Evolutionary conservation across 2,888 invertebrate genomes (phyloP), one percentile per base, ranked within the genome.

Genomic region (Tenthredo distinguenda): DNA sequence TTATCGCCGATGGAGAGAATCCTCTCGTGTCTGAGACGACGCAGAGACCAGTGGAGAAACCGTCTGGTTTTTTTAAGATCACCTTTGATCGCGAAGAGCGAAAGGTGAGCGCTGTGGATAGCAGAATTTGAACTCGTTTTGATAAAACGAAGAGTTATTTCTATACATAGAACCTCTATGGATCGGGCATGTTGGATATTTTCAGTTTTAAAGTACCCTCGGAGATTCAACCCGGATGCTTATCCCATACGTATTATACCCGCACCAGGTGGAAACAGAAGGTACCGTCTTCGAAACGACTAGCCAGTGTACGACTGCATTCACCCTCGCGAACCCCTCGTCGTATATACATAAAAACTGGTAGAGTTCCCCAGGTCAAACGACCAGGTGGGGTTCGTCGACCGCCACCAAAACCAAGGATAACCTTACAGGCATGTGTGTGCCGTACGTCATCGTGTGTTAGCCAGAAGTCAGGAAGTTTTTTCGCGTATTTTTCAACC

Each of bases 341-440:
- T 58, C 81, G 31, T 37, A 43, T 71, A 40, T 71, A 79, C 81
- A 81, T 62, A 58, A 81, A 81, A 37, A 81, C 62, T 62, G 37
- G 81, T 21, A 81, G 26, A 81, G 62, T 62, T 81, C n/a, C 81
- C 81, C 62, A 50, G 81, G 81, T 81, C 81, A 81, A 81, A 81
- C 81, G 58, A 40, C 85, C 89, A 87, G 88, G 87, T 87, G 86
- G 87, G 88, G 89, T 90, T 91, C 90, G 87, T 90, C 88, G 89
- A 91, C 89, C 90, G 88, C 86, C 79, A 84, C 82, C 84, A 85
- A 87, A 88, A 88, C 87, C 79, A 50, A 72, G 87, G 72, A 86
- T 21, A 83, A 72, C 34, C 65, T 74, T 77, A 74, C 58, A 50
- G 50, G 21, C 71, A 77, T 34, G 6, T n/a, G 62, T 81, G 50